These are phyloP conservation scores for Pseudococcus viburni DNA, from an alignment of 2,888 invertebrate species.

Conservation along the genomic window DNA sequence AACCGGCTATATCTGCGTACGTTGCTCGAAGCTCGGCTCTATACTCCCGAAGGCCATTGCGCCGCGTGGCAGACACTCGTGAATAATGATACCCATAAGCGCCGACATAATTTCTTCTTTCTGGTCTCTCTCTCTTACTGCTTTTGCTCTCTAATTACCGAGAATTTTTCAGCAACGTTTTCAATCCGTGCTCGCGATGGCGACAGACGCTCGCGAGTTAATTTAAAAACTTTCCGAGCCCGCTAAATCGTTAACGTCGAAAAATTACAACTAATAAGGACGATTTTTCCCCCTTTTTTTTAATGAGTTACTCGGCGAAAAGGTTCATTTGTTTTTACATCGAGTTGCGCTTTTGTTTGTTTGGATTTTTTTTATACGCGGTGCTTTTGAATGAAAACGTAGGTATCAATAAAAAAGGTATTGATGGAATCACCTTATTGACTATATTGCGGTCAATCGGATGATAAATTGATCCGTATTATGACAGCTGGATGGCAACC, in stretches of 20 bases:
- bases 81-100: slow-evolving; percentile 51
- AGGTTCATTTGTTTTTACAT: slow-evolving; percentile 19
- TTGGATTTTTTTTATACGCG: not conserved
- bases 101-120: slow-evolving; percentile 36
- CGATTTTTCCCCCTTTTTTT: not conserved
- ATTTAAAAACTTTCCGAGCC: not conserved
- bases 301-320: slow-evolving; percentile 23
- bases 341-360: not conserved
- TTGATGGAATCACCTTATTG: not conserved
- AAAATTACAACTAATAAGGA: slow-evolving; percentile 49
- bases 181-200: slow-evolving; percentile 24
- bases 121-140: not conserved
- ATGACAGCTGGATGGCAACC: slow-evolving; percentile 27
- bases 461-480: slow-evolving; percentile 18
- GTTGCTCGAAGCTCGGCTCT: not conserved
- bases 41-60: slow-evolving; percentile 6
- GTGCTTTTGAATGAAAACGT: not conserved
- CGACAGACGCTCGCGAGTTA: not conserved
- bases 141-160: slow-evolving; percentile 28
- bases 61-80: slow-evolving; percentile 29
- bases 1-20: slow-evolving; percentile 23
- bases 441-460: not conserved
- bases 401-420: not conserved
- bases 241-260: slow-evolving; percentile 20
- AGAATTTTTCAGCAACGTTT: slow-evolving; percentile 20